Percentiles rank a stretch among this genome's conserved stretches.
phyloP scores from a whole-genome alignment of 2,797 vertebrate species.

The Anolis apletophallus region DNA sequence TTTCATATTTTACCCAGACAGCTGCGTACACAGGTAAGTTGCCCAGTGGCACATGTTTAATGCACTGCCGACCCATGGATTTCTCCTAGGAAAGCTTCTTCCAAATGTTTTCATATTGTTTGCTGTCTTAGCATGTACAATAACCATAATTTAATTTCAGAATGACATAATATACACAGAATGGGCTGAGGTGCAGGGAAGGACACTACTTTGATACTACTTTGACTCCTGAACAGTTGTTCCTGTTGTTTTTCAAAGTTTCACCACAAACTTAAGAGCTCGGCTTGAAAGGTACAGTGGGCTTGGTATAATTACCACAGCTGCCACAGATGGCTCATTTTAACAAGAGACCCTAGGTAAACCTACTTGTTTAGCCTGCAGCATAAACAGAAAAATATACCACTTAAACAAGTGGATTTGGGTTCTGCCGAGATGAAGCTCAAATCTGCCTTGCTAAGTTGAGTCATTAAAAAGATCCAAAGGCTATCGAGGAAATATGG shows the following conservation, averaged over 20 bases:
- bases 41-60: slow-evolving; percentile 27
- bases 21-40: slow-evolving; percentile 25
- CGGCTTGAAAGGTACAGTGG: slow-evolving; percentile 77
- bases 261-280: slow-evolving; percentile 74
- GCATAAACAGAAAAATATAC: slow-evolving; percentile 81
- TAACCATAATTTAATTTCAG: slow-evolving; percentile 21
- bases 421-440: slow-evolving; percentile 68
- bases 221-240: slow-evolving; percentile 61
- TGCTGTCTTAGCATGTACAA: slow-evolving; percentile 23
- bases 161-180: slow-evolving; percentile 56
- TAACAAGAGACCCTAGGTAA: slow-evolving; percentile 78
- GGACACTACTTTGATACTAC: slow-evolving; percentile 58
- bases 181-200: slow-evolving; percentile 37
- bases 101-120: slow-evolving; percentile 14
- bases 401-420: slow-evolving; percentile 76
- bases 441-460: slow-evolving; percentile 69
- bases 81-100: slow-evolving; percentile 12
- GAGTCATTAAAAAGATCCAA: slow-evolving; percentile 64
- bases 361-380: slow-evolving; percentile 79
- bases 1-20: slow-evolving; percentile 17
- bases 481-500: slow-evolving; percentile 32
- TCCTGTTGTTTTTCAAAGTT: slow-evolving; percentile 70
- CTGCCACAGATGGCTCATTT: slow-evolving; percentile 81
- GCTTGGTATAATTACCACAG: slow-evolving; percentile 76
- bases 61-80: slow-evolving; percentile 17